Evolutionary conservation across 2,797 vertebrate genomes (phyloP).

Genomic region (Squalus acanthias): DNA sequence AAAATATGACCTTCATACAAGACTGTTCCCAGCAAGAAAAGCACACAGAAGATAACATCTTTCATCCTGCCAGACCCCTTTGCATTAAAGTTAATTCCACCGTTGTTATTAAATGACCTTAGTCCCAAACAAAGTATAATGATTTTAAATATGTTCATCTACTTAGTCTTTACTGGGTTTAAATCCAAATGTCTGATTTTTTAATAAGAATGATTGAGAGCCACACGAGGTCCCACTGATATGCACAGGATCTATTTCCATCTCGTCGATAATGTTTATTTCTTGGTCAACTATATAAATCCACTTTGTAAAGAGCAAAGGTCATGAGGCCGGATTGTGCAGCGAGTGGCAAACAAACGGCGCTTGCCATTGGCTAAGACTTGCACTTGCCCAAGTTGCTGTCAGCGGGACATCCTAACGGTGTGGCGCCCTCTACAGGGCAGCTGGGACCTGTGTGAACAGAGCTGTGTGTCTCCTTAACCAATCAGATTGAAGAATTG

Average conservation of each 20-base stretch:
- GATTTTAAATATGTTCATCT: constrained; percentile 9
- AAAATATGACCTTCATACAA: constrained; percentile 11
- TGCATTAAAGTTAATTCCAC: constrained; percentile 18
- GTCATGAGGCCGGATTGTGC: not conserved
- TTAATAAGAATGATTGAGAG: not conserved
- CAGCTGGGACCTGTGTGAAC: no score
- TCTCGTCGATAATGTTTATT: not conserved
- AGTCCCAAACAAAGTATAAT: not conserved
- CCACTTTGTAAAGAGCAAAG: not conserved
- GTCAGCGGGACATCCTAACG: no score
- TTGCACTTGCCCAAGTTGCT: not conserved
- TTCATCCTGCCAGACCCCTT: not conserved
- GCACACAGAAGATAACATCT: not conserved
- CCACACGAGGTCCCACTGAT: not conserved
- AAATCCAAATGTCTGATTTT: not conserved
- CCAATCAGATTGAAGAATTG: not conserved
- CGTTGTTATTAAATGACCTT: not conserved
- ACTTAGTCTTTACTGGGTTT: not conserved
- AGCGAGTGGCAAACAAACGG: not conserved
- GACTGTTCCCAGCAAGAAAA: not conserved
- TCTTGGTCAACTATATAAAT: not conserved
- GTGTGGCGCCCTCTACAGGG: no score
- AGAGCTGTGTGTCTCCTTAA: not conserved
- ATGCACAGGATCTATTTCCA: not conserved
- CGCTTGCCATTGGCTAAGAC: not conserved